Conservation (phyloP, 2,797 vertebrate species). For the Brotula barbata region DNA sequence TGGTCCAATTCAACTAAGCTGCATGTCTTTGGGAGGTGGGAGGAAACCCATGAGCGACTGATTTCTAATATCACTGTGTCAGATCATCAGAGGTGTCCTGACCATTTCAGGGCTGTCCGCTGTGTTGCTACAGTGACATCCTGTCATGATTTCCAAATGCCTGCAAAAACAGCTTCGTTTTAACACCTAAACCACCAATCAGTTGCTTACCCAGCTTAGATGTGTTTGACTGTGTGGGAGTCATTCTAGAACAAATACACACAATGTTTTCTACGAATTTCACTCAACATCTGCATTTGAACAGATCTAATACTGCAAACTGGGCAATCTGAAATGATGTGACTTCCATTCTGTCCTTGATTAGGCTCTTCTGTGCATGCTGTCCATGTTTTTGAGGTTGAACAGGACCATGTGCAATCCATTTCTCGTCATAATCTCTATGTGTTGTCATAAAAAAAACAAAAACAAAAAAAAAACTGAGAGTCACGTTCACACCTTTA, state of each 20-base stretch:
- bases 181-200: slow-evolving; percentile 7
- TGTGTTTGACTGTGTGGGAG: slow-evolving; percentile 10
- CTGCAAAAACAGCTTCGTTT: too few species aligned
- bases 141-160: too few species aligned
- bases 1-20: too few species aligned
- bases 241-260: background rate
- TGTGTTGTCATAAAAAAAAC: slow-evolving; percentile 55
- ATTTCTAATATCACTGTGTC: too few species aligned
- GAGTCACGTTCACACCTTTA: slow-evolving; percentile 63
- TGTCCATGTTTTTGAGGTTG: slow-evolving; percentile 54
- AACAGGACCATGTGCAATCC: slow-evolving; percentile 42
- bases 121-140: too few species aligned
- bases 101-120: too few species aligned
- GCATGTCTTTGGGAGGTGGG: too few species aligned
- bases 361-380: slow-evolving; percentile 19
- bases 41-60: too few species aligned
- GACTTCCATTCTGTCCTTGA: slow-evolving; percentile 23
- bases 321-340: background rate
- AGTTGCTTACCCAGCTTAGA: background rate
- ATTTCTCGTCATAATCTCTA: slow-evolving; percentile 50
- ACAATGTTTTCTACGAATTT: too few species aligned
- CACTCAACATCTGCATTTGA: too few species aligned
- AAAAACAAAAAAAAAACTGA: slow-evolving; percentile 54
- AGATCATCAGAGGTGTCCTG: too few species aligned
- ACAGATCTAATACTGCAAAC: too few species aligned